These are phyloP conservation scores for Brachionus asplanchnoidis DNA, from an alignment of 1,140 invertebrate genomes.

Conservation along the genomic window DNA sequence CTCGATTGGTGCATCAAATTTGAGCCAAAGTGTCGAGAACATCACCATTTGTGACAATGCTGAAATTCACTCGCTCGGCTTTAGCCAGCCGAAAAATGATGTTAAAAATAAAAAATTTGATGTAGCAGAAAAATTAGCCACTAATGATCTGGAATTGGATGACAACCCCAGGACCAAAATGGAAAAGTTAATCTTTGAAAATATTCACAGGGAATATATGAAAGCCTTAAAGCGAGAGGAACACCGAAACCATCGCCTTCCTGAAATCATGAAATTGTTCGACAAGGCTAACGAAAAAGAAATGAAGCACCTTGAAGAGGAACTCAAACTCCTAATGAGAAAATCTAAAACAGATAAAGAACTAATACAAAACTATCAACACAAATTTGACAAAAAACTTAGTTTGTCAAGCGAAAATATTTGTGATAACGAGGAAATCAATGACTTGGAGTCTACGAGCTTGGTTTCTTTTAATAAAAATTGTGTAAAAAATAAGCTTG, in stretches of 20 bases:
- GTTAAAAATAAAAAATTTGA: not conserved
- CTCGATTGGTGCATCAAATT: not conserved
- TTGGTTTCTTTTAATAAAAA: slow-evolving; percentile 6
- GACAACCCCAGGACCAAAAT: not conserved
- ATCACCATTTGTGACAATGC: not conserved
- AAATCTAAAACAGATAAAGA: not conserved
- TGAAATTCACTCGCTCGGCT: not conserved
- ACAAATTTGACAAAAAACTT: not conserved
- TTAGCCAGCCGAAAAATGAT: not conserved
- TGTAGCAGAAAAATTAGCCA: not conserved
- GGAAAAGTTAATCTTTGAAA: not conserved
- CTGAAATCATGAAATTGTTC: not conserved
- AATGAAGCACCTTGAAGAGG: not conserved
- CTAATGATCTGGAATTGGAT: not conserved
- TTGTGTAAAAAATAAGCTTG: not conserved
- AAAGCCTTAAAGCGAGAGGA: not conserved
- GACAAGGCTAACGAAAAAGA: not conserved
- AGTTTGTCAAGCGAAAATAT: not conserved
- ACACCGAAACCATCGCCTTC: not conserved
- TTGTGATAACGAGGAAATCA: not conserved
- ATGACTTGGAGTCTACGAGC: not conserved
- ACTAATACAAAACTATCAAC: not conserved
- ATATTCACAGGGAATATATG: not conserved
- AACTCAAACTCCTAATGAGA: slow-evolving; percentile 4
- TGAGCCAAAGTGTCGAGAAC: not conserved